Base-by-base conservation (phyloP, 2,113 vertebrate genomes). In the Megatriorchis doriae region DNA sequence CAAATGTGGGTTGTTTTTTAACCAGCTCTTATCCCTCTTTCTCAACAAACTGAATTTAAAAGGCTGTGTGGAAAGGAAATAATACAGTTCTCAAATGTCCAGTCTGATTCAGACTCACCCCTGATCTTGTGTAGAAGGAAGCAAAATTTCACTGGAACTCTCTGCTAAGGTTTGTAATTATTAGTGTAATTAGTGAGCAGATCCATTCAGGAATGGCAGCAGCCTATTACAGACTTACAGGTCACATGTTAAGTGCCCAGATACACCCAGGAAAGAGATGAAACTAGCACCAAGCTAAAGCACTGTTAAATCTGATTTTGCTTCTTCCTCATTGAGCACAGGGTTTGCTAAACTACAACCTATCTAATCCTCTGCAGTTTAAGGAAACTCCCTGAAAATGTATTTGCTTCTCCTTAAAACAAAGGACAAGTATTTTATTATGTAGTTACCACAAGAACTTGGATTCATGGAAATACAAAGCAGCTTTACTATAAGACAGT, bases 401-500 rank as follows among this genome's bases (percentile, higher is more conserved):
- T 27, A 45, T 50, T 72, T 84, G 19, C 16, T 91, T 74, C 47
- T 82, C 40, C 59, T 89, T 72, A 40, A 61, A 70, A 67, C 31
- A 82, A 48, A 83, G 63, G 43, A 38, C 21, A 86, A 74, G 5
- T 53, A 77, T 29, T 95, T 96, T 94, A 94, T 97, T 96, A 50
- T 4, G 2, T 32, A 45, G 34, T 50, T 66, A 53, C 3, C 5
- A 0, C 14, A 72, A 43, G 27, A 78, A 65, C 11, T n/a, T 14
- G 5, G 16, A 8, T 29, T 79, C 47, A 21, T 36, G 21, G 45
- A 56, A 77, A 27, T 40, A 68, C 1, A 7, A 62, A 82, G 81
- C 42, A 93, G 81, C 78, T 90, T 87, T 85, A 68, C 45, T 62
- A 34, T 7, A 86, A 29, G 42, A 40, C 9, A 14, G 32, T 53